Evolutionary conservation across 2,888 invertebrate species (phyloP).

Genomic region (Pristionchus exspectatus): DNA sequence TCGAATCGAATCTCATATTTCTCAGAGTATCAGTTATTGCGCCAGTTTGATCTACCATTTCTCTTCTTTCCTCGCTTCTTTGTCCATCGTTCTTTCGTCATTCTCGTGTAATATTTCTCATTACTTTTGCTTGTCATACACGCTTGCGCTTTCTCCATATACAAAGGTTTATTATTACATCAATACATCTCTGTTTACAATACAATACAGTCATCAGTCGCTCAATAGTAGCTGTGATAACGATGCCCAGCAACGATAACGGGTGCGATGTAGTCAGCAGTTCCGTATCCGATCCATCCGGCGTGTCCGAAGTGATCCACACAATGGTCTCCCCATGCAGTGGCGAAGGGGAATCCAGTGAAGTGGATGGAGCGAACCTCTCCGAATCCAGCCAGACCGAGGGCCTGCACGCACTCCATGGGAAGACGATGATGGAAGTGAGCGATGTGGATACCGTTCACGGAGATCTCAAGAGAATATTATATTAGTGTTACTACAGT

Average conservation of each 20-base stretch:
- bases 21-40: neutral
- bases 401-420: slow-evolving; percentile 67
- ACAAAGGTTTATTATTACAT: slow-evolving; percentile 22
- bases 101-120: neutral
- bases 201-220: neutral
- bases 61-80: neutral
- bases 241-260: slow-evolving; percentile 30
- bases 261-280: slow-evolving; percentile 64
- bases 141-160: neutral
- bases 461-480: slow-evolving; percentile 63
- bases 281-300: slow-evolving; percentile 69
- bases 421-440: slow-evolving; percentile 71
- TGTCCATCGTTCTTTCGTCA: neutral
- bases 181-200: neutral
- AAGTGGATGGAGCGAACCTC: slow-evolving; percentile 65
- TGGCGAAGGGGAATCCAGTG: slow-evolving; percentile 65
- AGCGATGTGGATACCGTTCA: slow-evolving; percentile 69
- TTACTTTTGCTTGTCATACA: neutral
- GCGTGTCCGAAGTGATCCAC: slow-evolving; percentile 66
- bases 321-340: slow-evolving; percentile 55
- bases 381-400: slow-evolving; percentile 66
- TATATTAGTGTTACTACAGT: neutral
- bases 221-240: slow-evolving; percentile 17
- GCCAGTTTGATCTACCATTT: neutral
- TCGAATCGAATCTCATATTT: neutral